phyloP scores from a whole-genome alignment of 1,140 invertebrate species.

The Euura lappo region DNA sequence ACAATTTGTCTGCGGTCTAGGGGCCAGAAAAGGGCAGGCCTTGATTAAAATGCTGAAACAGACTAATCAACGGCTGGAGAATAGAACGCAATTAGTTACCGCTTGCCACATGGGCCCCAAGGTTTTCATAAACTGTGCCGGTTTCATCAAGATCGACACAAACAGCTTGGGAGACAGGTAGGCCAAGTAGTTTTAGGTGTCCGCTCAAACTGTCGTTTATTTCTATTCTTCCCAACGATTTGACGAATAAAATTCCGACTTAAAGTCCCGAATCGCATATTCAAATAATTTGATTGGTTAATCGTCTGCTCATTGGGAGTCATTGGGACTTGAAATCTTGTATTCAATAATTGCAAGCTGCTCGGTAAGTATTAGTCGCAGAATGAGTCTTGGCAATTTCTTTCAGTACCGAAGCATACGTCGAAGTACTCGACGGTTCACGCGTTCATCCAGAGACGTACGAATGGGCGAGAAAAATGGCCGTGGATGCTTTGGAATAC shows the following conservation, averaged over 20 bases:
- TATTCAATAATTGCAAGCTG: not conserved
- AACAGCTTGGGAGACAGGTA: constrained; percentile 87
- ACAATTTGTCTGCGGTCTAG: constrained; percentile 97
- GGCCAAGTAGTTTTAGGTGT: not conserved
- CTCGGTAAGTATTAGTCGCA: constrained; percentile 9
- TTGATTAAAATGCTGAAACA: constrained; percentile 92
- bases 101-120: constrained; percentile 97
- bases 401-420: constrained; percentile 86
- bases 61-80: constrained; percentile 91
- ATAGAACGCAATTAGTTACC: constrained; percentile 94
- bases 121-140: constrained; percentile 98
- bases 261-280: not conserved
- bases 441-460: constrained; percentile 99
- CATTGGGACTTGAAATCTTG: not conserved
- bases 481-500: constrained; percentile 97
- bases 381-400: constrained; percentile 17
- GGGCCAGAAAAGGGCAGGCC: constrained; percentile 91
- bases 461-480: constrained; percentile 99
- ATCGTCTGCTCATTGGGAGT: too few species aligned
- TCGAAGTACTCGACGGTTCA: constrained; percentile 97
- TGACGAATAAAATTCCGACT: not conserved
- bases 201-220: not conserved
- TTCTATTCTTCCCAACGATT: not conserved
- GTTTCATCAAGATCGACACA: constrained; percentile 99
- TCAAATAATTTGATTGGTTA: too few species aligned